A percentile compares a stretch with the other conserved stretches of the same genome.
Conservation (phyloP, 2,797 vertebrate genomes). For the Lepilemur ruficaudatus region DNA sequence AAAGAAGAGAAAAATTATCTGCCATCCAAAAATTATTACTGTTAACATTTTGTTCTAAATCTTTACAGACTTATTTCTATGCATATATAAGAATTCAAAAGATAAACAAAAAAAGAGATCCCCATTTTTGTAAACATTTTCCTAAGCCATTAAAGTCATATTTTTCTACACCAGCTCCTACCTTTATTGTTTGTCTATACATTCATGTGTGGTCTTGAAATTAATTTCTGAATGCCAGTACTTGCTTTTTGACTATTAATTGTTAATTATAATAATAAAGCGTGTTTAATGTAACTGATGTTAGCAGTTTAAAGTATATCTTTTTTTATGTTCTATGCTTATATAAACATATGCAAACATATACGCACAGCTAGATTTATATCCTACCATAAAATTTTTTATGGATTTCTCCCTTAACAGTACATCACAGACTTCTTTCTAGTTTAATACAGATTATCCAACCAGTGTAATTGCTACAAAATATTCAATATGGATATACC, state of each 20-base stretch:
- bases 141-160: slow-evolving; percentile 10
- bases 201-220: neutral
- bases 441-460: neutral
- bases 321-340: neutral
- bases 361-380: neutral
- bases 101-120: neutral
- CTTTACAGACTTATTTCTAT: slow-evolving; percentile 33
- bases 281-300: neutral
- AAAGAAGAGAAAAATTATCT: slow-evolving; percentile 30
- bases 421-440: neutral
- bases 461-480: neutral
- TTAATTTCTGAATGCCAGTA: neutral
- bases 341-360: neutral
- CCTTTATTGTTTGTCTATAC: neutral
- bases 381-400: neutral
- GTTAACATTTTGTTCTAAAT: slow-evolving; percentile 38
- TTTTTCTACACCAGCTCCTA: neutral
- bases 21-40: slow-evolving; percentile 2
- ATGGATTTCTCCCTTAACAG: neutral
- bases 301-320: neutral
- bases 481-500: neutral
- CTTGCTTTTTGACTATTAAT: neutral
- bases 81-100: neutral
- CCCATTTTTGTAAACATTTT: slow-evolving; percentile 17
- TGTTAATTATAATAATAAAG: neutral